Evolutionary conservation across 1,140 invertebrate species (phyloP), one percentile per base, ranked within the genome.

Genomic region (Diachasma alloeum): DNA sequence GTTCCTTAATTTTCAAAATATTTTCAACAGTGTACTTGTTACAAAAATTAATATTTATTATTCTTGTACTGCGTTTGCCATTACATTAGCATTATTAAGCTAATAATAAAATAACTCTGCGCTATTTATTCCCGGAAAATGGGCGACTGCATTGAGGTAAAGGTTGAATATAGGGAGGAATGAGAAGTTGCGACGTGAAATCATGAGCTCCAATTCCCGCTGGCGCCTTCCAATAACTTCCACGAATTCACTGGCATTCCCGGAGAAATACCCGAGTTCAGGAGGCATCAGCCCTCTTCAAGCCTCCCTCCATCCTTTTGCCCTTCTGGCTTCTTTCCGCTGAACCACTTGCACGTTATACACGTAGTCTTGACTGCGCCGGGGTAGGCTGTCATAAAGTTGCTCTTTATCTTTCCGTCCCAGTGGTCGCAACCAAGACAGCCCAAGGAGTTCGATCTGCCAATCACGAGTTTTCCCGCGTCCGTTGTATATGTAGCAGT

Each of bases 381-480:
- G 78, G 48, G 69, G 76, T 76, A 81, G 70, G 83, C 76, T 85
- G 84, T 85, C 84, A 84, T 81, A 83, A 84, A 85, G 80, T 84
- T 85, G 76, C 79, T 82, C 84, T 85, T 85, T 85, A 85, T 85
- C 84, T 83, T 84, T 84, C 81, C 80, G 75, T 82, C 80, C 79
- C 79, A 82, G 42, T 79, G 75, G 53, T 69, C 70, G 17, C 63
- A 53, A 36, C 63, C 70, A 73, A 73, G 46, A 69, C 74, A 46
- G 17, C 63, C 73, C 63, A 37, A 24, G 22, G 71, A 80, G 77
- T 82, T 84, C 81, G 80, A 84, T 85, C 83, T 85, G 84, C 84
- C 84, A 85, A 84, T 85, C 84, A 83, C 76, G 77, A 84, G 80
- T 83, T 82, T 80, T 81, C 78, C 78, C 74, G 77, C 76, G n/a